Conservation (phyloP, 2,888 invertebrate species). For the Chironomus tentans region DNA sequence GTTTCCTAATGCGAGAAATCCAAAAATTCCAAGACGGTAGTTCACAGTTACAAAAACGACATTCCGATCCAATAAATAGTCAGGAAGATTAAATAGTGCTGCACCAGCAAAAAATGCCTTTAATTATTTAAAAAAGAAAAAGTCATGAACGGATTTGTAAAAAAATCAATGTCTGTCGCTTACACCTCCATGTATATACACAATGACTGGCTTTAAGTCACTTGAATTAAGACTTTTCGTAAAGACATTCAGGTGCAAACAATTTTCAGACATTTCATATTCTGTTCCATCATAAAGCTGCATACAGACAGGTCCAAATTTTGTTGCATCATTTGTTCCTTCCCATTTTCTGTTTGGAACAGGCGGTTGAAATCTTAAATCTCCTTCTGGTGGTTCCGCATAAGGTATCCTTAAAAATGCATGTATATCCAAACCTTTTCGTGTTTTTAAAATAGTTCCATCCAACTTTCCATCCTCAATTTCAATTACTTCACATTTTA, state of each 20-base stretch:
- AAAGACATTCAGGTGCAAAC: slow-evolving; percentile 55
- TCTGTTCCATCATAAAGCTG: slow-evolving; percentile 31
- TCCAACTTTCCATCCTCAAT: slow-evolving; percentile 36
- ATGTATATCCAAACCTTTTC: slow-evolving; percentile 39
- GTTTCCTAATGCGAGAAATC: too few species aligned
- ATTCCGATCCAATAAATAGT: too few species aligned
- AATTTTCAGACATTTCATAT: slow-evolving; percentile 57
- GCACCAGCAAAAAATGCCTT: too few species aligned
- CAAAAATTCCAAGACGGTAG: too few species aligned
- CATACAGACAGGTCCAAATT: slow-evolving; percentile 40
- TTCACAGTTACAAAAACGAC: too few species aligned
- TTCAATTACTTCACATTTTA: neutral
- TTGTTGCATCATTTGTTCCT: slow-evolving; percentile 38
- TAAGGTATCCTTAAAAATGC: slow-evolving; percentile 44
- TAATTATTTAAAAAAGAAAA: too few species aligned
- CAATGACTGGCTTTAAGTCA: slow-evolving; percentile 33
- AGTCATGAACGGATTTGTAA: too few species aligned
- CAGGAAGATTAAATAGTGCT: too few species aligned
- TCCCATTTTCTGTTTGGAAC: slow-evolving; percentile 36
- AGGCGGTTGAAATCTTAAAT: slow-evolving; percentile 40
- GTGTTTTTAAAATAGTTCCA: slow-evolving; percentile 40
- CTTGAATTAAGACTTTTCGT: slow-evolving; percentile 32
- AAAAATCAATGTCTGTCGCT: too few species aligned
- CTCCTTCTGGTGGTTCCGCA: slow-evolving; percentile 41
- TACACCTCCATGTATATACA: slow-evolving; percentile 38